Percentiles rank a stretch among this genome's conserved stretches.
Conservation (phyloP, 35 echinoderm and acorn worm genomes). For the Stichopus chloronotus region DNA sequence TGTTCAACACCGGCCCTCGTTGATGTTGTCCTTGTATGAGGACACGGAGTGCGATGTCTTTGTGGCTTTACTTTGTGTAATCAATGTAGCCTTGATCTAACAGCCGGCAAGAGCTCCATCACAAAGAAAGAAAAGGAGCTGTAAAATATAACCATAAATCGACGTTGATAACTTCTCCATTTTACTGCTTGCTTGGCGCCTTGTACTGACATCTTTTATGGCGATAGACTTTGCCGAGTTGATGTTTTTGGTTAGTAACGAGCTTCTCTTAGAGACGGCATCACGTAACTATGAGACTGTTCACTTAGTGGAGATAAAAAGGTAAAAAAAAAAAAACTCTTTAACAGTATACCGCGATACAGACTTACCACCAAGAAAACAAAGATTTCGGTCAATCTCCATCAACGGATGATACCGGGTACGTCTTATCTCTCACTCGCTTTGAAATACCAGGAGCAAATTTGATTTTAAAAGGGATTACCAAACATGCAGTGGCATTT, state of each 20-base stretch:
- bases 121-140: conserved; percentile 25
- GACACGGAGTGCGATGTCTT: background rate
- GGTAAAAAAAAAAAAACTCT: no score
- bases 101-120: conserved; percentile 24
- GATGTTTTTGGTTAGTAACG: conserved; percentile 16
- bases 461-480: background rate
- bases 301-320: conserved; percentile 13
- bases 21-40: conserved; percentile 9
- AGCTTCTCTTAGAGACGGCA: background rate
- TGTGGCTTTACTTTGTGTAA: conserved; percentile 15
- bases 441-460: background rate
- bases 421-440: background rate
- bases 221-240: conserved; percentile 29
- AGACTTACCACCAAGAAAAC: background rate
- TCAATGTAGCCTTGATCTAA: conserved; percentile 33
- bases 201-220: conserved; percentile 45
- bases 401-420: background rate
- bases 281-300: background rate
- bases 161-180: conserved; percentile 33
- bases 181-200: conserved; percentile 37
- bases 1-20: no score
- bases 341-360: background rate
- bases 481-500: no score
- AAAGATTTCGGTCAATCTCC: background rate
- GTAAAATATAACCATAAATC: conserved; percentile 54